Evolutionary conservation across 2,888 invertebrate genomes (phyloP).

Genomic region (Cerastoderma edule): DNA sequence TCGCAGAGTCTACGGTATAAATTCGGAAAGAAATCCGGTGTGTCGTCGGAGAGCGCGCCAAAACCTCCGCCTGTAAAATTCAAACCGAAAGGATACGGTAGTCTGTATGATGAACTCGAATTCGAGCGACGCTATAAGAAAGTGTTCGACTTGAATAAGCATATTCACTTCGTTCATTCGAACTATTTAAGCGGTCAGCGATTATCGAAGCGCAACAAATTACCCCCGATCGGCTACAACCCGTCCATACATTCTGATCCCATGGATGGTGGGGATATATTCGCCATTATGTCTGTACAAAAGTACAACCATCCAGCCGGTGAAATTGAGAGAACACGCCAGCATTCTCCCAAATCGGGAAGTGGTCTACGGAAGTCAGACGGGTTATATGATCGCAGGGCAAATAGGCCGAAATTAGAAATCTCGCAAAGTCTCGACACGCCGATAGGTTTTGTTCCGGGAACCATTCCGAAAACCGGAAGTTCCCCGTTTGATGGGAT

Average conservation of each 20-base stretch:
- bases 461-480: conserved; percentile 40
- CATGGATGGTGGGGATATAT: conserved; percentile 54
- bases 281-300: conserved; percentile 65
- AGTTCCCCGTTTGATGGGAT: conserved; percentile 54
- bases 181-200: conserved; percentile 63
- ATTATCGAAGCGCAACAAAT: conserved; percentile 57
- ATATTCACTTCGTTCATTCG: conserved; percentile 69
- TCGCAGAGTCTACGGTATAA: conserved; percentile 46
- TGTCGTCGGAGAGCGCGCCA: conserved; percentile 16
- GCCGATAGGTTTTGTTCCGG: conserved; percentile 49
- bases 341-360: conserved; percentile 16
- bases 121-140: conserved; percentile 68
- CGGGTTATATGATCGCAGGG: conserved; percentile 2
- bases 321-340: not conserved
- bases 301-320: conserved; percentile 54
- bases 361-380: conserved; percentile 6
- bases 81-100: conserved; percentile 58
- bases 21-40: conserved; percentile 38
- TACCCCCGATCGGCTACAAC: conserved; percentile 60
- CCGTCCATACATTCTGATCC: conserved; percentile 42
- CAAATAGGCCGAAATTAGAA: conserved; percentile 24
- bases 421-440: conserved; percentile 33
- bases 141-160: conserved; percentile 68
- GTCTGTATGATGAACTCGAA: conserved; percentile 67
- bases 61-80: conserved; percentile 34